Evolutionary conservation across 2,113 vertebrate species (phyloP).

Genomic region (Saccopteryx bilineata): DNA sequence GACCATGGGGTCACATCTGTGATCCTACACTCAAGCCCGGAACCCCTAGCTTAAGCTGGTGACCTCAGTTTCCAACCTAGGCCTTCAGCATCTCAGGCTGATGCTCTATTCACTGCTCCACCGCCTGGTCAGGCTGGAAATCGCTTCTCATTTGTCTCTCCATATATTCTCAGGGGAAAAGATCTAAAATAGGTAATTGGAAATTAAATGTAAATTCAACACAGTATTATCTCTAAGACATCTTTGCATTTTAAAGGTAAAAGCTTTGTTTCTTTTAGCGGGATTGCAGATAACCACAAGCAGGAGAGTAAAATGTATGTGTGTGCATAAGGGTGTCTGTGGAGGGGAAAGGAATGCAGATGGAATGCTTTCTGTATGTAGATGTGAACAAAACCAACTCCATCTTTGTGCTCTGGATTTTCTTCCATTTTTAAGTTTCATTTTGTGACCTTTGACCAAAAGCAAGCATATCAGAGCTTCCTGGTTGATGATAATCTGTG

Average conservation of each 20-base stretch:
- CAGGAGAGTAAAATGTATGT: neutral
- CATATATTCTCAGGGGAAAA: neutral
- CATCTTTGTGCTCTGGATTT: neutral
- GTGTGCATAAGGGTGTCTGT: neutral
- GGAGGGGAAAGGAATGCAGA: neutral
- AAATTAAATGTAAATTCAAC: constrained; percentile 30
- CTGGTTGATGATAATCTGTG: neutral
- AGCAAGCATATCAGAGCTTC: neutral
- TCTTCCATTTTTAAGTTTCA: neutral
- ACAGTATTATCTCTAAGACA: neutral
- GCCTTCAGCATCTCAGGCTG: too few relatives aligned
- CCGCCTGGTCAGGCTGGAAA: neutral
- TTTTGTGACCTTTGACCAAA: neutral
- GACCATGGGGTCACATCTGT: too few relatives aligned
- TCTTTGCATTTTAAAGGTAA: constrained; percentile 53
- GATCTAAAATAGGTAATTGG: neutral
- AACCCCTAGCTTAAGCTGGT: too few relatives aligned
- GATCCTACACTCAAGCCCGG: too few relatives aligned
- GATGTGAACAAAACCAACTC: neutral
- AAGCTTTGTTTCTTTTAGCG: neutral
- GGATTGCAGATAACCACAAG: neutral
- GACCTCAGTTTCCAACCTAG: too few relatives aligned
- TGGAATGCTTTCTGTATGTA: neutral
- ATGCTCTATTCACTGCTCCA: too few relatives aligned
- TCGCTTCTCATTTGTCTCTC: neutral